Conservation (phyloP, 2,888 invertebrate species). For the Acronicta psi region DNA sequence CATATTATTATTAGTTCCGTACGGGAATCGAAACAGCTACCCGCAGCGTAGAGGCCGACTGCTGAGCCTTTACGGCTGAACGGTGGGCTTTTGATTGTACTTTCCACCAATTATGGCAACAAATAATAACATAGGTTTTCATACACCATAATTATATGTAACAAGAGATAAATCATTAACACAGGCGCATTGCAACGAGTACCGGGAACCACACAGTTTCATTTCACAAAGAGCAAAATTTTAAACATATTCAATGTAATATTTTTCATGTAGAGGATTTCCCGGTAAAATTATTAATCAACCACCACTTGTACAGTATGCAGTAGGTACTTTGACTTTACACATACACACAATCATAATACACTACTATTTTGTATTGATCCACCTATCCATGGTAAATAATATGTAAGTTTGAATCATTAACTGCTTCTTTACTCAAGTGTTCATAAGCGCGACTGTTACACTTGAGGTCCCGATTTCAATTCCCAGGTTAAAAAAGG, state of each 20-base stretch:
- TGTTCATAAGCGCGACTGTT: too few relatives aligned
- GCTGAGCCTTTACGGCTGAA: too few relatives aligned
- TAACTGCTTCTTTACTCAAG: too few relatives aligned
- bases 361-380: conserved; percentile 25
- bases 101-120: neutral
- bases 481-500: too few relatives aligned
- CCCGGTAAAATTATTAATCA: conserved; percentile 46
- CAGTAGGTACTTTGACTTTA: conserved; percentile 12
- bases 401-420: conserved; percentile 2
- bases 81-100: too few relatives aligned
- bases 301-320: conserved; percentile 15
- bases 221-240: conserved; percentile 21
- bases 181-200: too few relatives aligned
- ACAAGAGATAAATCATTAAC: conserved; percentile 16
- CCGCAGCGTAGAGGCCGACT: too few relatives aligned
- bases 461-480: too few relatives aligned
- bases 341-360: conserved; percentile 10
- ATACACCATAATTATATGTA: conserved; percentile 3
- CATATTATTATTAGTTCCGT: too few relatives aligned
- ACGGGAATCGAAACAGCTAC: too few relatives aligned
- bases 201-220: conserved; percentile 4
- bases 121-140: neutral
- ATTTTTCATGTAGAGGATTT: conserved; percentile 39
- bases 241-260: conserved; percentile 31
- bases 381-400: conserved; percentile 8